phyloP scores from a whole-genome alignment of 2,797 vertebrate species.

The Crossoptilon crossoptilon region DNA sequence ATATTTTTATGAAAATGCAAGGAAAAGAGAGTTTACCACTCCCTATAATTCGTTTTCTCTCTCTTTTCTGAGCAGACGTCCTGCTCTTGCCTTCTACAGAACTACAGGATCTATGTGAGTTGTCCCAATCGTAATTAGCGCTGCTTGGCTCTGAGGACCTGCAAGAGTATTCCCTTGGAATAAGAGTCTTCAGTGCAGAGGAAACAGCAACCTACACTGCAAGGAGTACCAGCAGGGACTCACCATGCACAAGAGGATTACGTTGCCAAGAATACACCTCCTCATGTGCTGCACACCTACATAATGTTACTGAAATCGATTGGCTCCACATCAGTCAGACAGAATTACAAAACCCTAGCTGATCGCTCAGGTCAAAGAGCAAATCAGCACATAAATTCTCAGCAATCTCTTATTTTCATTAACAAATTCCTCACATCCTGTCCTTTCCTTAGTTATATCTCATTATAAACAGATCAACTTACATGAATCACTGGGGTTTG shows the following conservation, averaged over 20 bases:
- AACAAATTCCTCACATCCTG: neutral
- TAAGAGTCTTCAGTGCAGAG: neutral
- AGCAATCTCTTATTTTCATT: neutral
- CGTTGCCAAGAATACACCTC: neutral
- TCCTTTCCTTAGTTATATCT: neutral
- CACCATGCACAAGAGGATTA: neutral
- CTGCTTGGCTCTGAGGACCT: neutral
- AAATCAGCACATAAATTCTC: neutral
- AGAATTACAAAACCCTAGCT: neutral
- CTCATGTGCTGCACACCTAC: no score
- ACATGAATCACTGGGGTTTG: neutral
- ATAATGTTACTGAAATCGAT: no score
- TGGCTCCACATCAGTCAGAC: neutral
- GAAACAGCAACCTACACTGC: neutral
- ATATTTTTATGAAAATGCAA: neutral
- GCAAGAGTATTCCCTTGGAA: neutral
- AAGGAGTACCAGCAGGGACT: neutral
- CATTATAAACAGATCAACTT: neutral
- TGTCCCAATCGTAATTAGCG: neutral
- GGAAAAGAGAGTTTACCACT: neutral
- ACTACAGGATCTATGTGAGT: neutral
- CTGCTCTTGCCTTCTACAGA: neutral
- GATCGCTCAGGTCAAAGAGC: neutral
- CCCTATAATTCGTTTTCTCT: neutral
- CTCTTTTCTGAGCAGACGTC: neutral